Conservation (phyloP, 2,797 vertebrate genomes). For the Hybognathus amarus region DNA sequence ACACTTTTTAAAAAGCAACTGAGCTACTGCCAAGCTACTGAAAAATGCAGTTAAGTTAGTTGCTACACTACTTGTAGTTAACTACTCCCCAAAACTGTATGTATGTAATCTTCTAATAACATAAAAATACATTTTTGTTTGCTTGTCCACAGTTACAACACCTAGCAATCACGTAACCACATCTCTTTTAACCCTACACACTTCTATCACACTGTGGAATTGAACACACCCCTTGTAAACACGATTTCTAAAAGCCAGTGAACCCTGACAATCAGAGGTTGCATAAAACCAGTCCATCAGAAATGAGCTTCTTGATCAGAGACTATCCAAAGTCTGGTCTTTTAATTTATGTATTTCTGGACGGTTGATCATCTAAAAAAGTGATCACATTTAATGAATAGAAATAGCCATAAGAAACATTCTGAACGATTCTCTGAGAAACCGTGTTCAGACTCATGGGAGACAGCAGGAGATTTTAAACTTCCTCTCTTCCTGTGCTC, state of each 20-base stretch:
- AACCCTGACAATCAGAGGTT: neutral
- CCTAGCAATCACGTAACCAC: neutral
- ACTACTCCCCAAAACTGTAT: no score
- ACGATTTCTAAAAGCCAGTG: neutral
- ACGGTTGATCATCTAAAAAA: no score
- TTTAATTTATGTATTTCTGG: no score
- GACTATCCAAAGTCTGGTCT: neutral
- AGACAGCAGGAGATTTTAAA: neutral
- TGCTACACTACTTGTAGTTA: no score
- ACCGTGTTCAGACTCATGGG: conserved; percentile 30
- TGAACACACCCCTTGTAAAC: neutral
- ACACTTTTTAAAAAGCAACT: no score
- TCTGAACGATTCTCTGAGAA: neutral
- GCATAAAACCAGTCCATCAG: neutral
- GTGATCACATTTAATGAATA: neutral
- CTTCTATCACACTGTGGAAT: neutral
- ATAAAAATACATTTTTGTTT: no score
- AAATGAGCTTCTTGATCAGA: neutral
- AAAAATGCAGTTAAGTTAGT: no score
- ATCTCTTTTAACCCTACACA: neutral
- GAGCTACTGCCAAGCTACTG: no score
- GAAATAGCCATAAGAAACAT: neutral
- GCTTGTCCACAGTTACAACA: neutral
- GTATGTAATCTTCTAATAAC: no score
- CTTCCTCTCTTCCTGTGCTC: conserved; percentile 51